These are phyloP conservation scores for Crepidodera aurea DNA, from an alignment of 2,888 invertebrate species.

Conservation along the genomic window DNA sequence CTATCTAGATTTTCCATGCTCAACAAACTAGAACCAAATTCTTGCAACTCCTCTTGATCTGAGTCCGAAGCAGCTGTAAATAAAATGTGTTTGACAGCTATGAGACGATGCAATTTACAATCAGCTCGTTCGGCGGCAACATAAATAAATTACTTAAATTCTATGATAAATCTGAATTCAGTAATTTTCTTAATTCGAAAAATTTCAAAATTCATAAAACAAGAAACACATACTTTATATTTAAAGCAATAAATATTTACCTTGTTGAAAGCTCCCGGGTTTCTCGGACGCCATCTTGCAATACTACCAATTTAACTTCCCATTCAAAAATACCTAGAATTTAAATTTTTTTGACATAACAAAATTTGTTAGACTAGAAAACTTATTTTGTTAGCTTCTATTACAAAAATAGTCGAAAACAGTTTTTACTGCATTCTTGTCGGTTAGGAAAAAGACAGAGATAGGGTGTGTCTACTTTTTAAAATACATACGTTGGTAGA, in stretches of 20 bases:
- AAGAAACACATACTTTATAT: slow-evolving; percentile 15
- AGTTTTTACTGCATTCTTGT: no score
- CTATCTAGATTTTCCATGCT: slow-evolving; percentile 92
- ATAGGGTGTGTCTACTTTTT: not conserved
- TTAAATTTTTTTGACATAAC: no score
- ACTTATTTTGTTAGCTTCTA: no score
- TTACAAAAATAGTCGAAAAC: no score
- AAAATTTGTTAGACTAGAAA: no score
- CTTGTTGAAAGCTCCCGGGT: slow-evolving; percentile 69
- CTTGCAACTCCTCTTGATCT: slow-evolving; percentile 50
- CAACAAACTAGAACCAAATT: slow-evolving; percentile 77
- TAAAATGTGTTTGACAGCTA: slow-evolving; percentile 43
- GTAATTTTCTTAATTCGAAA: not conserved
- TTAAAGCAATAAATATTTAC: slow-evolving; percentile 59
- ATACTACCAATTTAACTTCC: slow-evolving; percentile 50
- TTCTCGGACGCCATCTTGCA: slow-evolving; percentile 73
- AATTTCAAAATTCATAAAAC: not conserved
- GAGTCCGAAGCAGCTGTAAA: slow-evolving; percentile 42
- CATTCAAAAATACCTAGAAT: slow-evolving; percentile 39
- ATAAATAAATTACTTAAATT: not conserved
- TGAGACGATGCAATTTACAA: slow-evolving; percentile 5
- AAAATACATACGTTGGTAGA: not conserved
- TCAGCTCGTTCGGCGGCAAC: not conserved
- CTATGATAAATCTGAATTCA: not conserved
- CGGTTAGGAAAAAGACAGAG: no score